These are phyloP conservation scores for Drosophila mayri DNA, from an alignment of 1,140 invertebrate genomes.

Conservation along the genomic window DNA sequence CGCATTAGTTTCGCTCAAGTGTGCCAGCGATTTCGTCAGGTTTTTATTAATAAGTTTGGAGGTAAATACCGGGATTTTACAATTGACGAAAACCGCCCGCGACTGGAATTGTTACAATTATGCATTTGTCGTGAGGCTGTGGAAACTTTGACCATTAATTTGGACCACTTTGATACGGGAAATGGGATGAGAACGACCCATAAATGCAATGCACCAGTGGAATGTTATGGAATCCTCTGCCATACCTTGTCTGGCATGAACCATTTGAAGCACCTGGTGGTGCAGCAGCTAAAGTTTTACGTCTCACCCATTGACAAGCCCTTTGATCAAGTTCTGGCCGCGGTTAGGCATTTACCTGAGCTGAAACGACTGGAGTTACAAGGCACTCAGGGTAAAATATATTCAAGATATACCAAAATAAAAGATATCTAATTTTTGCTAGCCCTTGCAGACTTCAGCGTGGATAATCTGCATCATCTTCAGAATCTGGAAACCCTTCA, in stretches of 20 bases:
- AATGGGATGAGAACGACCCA: background rate
- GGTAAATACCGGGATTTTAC: constrained; percentile 29
- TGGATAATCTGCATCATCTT: constrained; percentile 25
- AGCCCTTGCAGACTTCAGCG: constrained; percentile 29
- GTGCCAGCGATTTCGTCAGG: constrained; percentile 51
- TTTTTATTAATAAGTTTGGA: constrained; percentile 21
- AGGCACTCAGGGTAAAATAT: constrained; percentile 34
- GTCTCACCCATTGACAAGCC: constrained; percentile 17
- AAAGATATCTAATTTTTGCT: background rate
- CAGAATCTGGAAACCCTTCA: constrained; percentile 37
- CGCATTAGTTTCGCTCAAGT: constrained; percentile 45
- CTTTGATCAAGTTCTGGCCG: constrained; percentile 42
- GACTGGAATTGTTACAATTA: constrained; percentile 36
- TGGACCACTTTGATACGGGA: constrained; percentile 39
- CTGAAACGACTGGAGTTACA: constrained; percentile 40
- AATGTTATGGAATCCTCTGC: constrained; percentile 39
- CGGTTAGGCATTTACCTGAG: constrained; percentile 20
- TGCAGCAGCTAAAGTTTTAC: constrained; percentile 23
- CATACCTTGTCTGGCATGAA: constrained; percentile 38
- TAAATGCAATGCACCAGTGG: constrained; percentile 20
- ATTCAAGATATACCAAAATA: background rate
- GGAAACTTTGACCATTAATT: constrained; percentile 38
- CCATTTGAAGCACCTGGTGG: constrained; percentile 19
- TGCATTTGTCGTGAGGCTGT: constrained; percentile 53
- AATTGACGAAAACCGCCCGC: constrained; percentile 10